Evolutionary conservation across 2,888 invertebrate genomes (phyloP), one percentile per base, ranked within the genome.

Genomic region (Mesoligia furuncula): DNA sequence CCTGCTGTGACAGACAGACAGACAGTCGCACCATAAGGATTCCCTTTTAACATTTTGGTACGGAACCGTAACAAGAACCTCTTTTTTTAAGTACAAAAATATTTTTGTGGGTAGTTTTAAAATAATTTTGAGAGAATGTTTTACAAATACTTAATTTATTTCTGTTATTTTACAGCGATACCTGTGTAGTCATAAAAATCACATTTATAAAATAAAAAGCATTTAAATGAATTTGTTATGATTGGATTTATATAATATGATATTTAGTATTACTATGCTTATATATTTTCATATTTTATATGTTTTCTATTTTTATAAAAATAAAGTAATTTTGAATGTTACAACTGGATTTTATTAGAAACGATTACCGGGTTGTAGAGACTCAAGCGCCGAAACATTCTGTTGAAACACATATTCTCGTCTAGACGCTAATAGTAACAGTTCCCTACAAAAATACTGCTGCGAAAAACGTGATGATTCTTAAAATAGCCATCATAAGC

Each of bases 261-360:
- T 77, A 61, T 74, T 72, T 77, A 77, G 77, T 77, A 81, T 74
- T 76, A 86, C 64, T 59, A 54, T 57, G 24, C 20, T 13, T 61
- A 66, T 57, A 66, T 73, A 48, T 76, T 74, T 69, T 59, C 51
- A 66, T 73, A 48, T 77, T 74, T 69, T 59, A 48, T 67, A 64
- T 72, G 51, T 84, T 83, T 76, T 81, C 11, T 73, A 80, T 66
- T 74, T 86, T 82, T 88, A 67, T 85, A 86, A 73, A 69, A 86
- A 72, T 80, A 86, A 86, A 83, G 11, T 51, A 51, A 57, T 66
- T 74, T 75, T 85, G 51, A 67, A 67, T 85, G 66, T 67, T 51
- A 70, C 7, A 31, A 17, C 15, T 17, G 62, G 54, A 2, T 78
- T 81, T 79, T 64, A 62, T 81, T 78, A 36, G 36, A 36, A 59